These are phyloP conservation scores for Dendronephthya gigantea DNA, from an alignment of 64 coral and sea anemone species.

Conservation along the genomic window DNA sequence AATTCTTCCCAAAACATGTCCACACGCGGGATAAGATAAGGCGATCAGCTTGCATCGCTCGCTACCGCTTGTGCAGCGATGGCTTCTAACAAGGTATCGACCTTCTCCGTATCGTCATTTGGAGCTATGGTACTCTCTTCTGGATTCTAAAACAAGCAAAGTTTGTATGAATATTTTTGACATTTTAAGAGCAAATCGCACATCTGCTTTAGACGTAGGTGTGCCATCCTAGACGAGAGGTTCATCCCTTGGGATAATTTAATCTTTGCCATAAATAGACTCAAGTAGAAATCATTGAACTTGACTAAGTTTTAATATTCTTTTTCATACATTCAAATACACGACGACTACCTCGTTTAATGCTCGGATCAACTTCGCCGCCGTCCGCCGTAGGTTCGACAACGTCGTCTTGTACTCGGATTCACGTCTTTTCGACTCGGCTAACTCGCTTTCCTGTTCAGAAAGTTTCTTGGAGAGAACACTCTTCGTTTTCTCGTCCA, in stretches of 20 bases:
- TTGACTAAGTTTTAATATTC: too few species aligned
- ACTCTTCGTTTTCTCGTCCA: not conserved
- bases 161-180: not conserved
- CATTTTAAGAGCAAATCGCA: too few species aligned
- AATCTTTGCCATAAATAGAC: too few species aligned
- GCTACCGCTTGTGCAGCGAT: constrained; percentile 22
- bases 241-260: too few species aligned
- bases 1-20: not conserved
- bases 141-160: constrained; percentile 25
- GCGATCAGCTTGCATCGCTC: not conserved
- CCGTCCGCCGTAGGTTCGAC: constrained; percentile 28
- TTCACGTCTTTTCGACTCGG: not conserved
- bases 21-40: not conserved
- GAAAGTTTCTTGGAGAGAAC: not conserved
- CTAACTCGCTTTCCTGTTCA: constrained; percentile 15
- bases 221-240: too few species aligned
- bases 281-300: too few species aligned
- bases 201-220: too few species aligned
- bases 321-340: too few species aligned
- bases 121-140: constrained; percentile 7
- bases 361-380: constrained; percentile 32
- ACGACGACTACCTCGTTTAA: constrained; percentile 39
- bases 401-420: not conserved
- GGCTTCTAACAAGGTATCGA: constrained; percentile 25
- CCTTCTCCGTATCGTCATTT: constrained; percentile 34